A percentile compares a stretch with the other conserved stretches of the same genome.
These are phyloP conservation scores for Cantharis flavilabris DNA, from an alignment of 2,888 invertebrate genomes.

Conservation along the genomic window DNA sequence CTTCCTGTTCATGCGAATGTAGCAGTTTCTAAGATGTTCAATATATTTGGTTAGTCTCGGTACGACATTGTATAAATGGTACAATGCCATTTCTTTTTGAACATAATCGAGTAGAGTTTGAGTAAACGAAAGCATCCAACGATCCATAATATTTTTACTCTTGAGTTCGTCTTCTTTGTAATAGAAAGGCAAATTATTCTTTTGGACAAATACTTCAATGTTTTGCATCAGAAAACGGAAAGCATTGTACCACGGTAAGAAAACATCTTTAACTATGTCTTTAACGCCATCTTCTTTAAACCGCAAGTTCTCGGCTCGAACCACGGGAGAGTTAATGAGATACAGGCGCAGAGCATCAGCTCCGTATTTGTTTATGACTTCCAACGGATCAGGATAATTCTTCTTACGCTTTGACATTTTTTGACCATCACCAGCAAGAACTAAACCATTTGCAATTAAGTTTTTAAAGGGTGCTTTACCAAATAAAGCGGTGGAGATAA, in stretches of 20 bases:
- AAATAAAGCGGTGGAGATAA: conserved; percentile 93
- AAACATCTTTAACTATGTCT: conserved; percentile 95
- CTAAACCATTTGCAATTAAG: conserved; percentile 93
- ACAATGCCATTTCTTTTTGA: conserved; percentile 90
- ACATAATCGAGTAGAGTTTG: conserved; percentile 90
- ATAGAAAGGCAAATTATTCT: conserved; percentile 52
- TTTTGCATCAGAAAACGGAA: conserved; percentile 94
- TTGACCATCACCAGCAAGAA: conserved; percentile 95
- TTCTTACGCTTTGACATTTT: conserved; percentile 99
- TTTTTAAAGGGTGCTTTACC: conserved; percentile 98
- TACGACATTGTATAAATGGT: conserved; percentile 93
- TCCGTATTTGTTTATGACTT: conserved; percentile 88
- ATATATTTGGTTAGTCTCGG: conserved; percentile 94
- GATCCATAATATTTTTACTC: conserved; percentile 85
- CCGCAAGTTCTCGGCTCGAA: conserved; percentile 92
- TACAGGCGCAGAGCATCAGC: conserved; percentile 96
- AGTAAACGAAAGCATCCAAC: conserved; percentile 96
- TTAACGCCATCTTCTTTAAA: conserved; percentile 98
- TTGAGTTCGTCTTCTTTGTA: conserved; percentile 48
- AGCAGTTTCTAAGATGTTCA: conserved; percentile 98
- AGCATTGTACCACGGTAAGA: conserved; percentile 96
- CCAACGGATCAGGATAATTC: conserved; percentile 97
- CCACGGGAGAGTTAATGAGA: conserved; percentile 97
- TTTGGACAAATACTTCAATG: conserved; percentile 78
- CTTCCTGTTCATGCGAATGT: conserved; percentile 94